Evolutionary conservation across 2,113 vertebrate species (phyloP).

Genomic region (Neolamprologus cancellatus): DNA sequence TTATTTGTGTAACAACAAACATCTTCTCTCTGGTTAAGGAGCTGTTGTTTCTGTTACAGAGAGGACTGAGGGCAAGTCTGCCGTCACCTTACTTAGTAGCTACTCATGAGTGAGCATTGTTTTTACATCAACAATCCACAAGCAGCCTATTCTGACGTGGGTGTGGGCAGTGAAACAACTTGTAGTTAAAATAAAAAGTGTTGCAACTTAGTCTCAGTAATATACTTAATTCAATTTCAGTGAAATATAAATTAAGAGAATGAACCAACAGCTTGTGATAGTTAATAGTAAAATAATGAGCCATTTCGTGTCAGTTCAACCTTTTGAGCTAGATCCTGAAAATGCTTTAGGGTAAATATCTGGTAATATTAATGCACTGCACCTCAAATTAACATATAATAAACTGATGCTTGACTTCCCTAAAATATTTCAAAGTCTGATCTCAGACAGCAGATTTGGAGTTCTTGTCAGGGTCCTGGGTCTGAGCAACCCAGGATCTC

Average conservation of each 20-base stretch:
- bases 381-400: neutral
- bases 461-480: neutral
- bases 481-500: neutral
- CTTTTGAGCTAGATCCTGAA: neutral
- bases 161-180: neutral
- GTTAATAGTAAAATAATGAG: neutral
- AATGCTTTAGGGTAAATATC: neutral
- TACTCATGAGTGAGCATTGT: neutral
- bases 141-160: neutral
- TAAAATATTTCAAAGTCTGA: neutral
- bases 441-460: neutral
- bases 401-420: neutral
- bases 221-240: neutral
- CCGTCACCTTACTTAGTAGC: neutral
- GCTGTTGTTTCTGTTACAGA: neutral
- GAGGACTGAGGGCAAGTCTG: neutral
- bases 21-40: neutral
- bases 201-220: neutral
- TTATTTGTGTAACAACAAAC: slow-evolving; percentile 10
- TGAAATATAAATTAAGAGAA: neutral
- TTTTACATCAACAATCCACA: neutral
- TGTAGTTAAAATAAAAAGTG: neutral
- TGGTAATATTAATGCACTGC: neutral
- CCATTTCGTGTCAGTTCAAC: neutral
- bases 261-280: neutral